These are phyloP conservation scores for Scopus umbretta DNA, from an alignment of 2,113 vertebrate species.

Conservation along the genomic window DNA sequence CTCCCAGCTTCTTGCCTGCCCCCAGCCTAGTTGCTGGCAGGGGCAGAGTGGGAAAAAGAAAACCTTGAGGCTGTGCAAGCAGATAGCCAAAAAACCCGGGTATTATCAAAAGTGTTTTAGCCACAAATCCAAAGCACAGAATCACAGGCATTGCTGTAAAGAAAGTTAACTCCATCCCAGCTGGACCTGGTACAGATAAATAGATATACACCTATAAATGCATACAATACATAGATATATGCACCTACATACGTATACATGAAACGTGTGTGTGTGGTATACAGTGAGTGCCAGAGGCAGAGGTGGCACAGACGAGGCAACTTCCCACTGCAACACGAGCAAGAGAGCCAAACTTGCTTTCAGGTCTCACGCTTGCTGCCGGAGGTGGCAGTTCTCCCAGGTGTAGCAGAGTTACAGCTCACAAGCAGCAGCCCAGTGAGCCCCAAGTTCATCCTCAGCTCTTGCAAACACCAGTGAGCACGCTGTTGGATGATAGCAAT, in stretches of 20 bases:
- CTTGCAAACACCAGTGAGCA: neutral
- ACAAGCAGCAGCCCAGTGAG: neutral
- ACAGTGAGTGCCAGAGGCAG: neutral
- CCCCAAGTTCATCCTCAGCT: neutral
- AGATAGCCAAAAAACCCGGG: neutral
- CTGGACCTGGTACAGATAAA: neutral
- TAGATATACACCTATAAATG: neutral
- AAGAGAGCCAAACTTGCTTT: neutral
- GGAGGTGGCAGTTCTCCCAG: neutral
- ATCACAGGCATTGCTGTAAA: neutral
- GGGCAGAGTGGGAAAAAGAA: neutral
- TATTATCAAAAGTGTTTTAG: neutral
- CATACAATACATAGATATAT: neutral
- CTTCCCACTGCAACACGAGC: neutral
- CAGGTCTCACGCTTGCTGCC: neutral
- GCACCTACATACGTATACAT: neutral
- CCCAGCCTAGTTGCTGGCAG: rapidly evolving
- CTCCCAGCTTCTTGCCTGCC: neutral
- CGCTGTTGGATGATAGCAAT: neutral
- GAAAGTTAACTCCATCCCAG: neutral
- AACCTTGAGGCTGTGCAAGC: neutral
- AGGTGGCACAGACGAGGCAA: neutral
- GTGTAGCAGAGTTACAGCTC: neutral
- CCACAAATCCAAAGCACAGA: neutral
- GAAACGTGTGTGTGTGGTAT: neutral